These are phyloP conservation scores for Tipula unca DNA, from an alignment of 2,888 invertebrate species.

Conservation along the genomic window DNA sequence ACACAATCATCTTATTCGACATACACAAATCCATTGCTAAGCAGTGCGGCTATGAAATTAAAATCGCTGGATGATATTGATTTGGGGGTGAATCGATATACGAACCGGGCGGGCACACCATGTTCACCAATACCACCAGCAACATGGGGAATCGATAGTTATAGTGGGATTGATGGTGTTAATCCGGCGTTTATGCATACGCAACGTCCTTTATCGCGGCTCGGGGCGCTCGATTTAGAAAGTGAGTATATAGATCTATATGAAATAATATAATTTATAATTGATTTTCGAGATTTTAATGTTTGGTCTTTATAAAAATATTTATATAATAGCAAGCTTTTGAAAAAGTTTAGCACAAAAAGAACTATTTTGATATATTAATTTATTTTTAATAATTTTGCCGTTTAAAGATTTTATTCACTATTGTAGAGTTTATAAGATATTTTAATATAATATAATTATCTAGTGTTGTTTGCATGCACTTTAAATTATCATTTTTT, in stretches of 20 bases:
- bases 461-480: background rate
- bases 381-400: background rate
- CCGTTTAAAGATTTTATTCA: background rate
- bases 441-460: too few species aligned
- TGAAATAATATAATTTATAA: background rate
- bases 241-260: constrained; percentile 31
- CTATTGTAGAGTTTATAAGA: background rate
- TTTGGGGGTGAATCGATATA: constrained; percentile 52
- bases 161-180: constrained; percentile 49
- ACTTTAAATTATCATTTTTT: background rate
- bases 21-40: constrained; percentile 58
- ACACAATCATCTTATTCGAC: constrained; percentile 45
- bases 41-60: constrained; percentile 54
- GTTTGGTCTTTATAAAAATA: background rate
- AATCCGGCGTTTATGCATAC: constrained; percentile 51
- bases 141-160: constrained; percentile 54
- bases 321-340: background rate
- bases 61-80: constrained; percentile 67
- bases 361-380: background rate
- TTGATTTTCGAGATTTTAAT: background rate
- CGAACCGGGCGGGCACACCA: constrained; percentile 52
- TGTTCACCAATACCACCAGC: constrained; percentile 54
- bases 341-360: background rate
- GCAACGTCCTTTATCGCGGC: constrained; percentile 49
- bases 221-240: constrained; percentile 42